Base-by-base conservation (phyloP, 2,113 vertebrate species). In the Eira barbara region DNA sequence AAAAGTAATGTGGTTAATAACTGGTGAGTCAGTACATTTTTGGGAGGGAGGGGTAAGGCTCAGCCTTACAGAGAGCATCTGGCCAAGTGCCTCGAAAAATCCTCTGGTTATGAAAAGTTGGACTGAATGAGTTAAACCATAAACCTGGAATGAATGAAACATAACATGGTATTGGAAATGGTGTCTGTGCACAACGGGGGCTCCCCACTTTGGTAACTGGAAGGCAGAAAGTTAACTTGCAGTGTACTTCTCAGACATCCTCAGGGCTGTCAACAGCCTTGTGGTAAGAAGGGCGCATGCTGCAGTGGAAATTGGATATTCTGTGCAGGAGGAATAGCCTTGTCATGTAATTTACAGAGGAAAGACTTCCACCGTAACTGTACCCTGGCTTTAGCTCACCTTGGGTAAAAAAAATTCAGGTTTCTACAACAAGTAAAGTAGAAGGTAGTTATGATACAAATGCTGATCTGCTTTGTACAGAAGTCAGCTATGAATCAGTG, bases 71-170 rank as follows among this genome's bases (percentile, higher is more conserved):
- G 90, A 96, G 29, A 92, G 39, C 45, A 95, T 95, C 63, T 97
- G 57, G 79, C 89, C 78, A 91, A 94, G 86, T 96, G 49, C 79
- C 47, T 88, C 23, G 25, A 93, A 96, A 76, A 65, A 49, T 59
- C 57, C 39, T 86, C 47, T 82, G 39, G 59, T 74, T 91, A 96
- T 89, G 96, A 81, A 45, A 94, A 47, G 78, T 67, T 85, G 90
- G 80, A 95, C 55, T 47, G 45, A 92, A 97, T 96, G 95, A 94
- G 59, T 88, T 90, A 89, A 97, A 95, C 88, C 88, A 97, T 94
- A 92, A 96, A 85, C 49, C 79, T 95, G 93, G 97, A 96, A 97
- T 98, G 96, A 95, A 97, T 86, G 94, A 95, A 91, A 96, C 71
- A 61, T 49, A 97, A 92, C 88, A 97, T 18, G 52, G 15, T 47